Base-by-base conservation (phyloP, 2,113 vertebrate species). In the Brienomyrus brachyistius region DNA sequence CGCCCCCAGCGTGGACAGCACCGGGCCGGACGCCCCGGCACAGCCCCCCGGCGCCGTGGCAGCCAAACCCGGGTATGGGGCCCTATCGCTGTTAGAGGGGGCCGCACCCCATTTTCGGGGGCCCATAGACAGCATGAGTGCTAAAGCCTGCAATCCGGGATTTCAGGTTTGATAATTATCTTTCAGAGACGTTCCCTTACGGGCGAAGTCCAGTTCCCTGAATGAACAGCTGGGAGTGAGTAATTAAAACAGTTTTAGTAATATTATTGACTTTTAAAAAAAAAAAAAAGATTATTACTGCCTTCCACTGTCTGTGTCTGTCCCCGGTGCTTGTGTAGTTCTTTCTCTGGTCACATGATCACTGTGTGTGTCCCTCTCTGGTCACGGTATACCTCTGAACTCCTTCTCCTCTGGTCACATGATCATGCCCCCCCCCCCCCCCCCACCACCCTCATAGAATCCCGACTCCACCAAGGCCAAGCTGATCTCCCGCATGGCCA, bases 401-500 rank as follows among this genome's bases (percentile, higher is more conserved):
- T 31, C 31, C 31, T 31, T 1, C 31, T 31, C 31, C 40, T 40
- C 40, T 40, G 40, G 40, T 40, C 40, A 40, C 40, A 40, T 40
- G 40, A 40, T 40, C 40, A 40, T 31, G 31, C 31, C 31, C 31
- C 31, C 83, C 3, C 2, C 40, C 47, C 1, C 8, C 40, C 47
- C 83, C 0, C 4, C 47, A 9, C 23, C 23, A 50, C 2, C 5
- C n/a, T 21, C 83, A 56, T 89, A 99, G 98, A 97, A 97, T 93
- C 97, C 98, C 13, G 97, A 98, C 17, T 93, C 95, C 11, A 97
- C 97, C 54, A 99, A 99, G 93, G 98, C 98, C 74, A 99, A 98
- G 93, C 95, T 99, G 77, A 99, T 99, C 91, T 99, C 98, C 19
- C 96, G 98, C 31, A 99, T 99, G 98, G 98, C 98, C 1, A 98